Base-by-base conservation (phyloP, 2,888 invertebrate genomes). In the Apamea epomidion region DNA sequence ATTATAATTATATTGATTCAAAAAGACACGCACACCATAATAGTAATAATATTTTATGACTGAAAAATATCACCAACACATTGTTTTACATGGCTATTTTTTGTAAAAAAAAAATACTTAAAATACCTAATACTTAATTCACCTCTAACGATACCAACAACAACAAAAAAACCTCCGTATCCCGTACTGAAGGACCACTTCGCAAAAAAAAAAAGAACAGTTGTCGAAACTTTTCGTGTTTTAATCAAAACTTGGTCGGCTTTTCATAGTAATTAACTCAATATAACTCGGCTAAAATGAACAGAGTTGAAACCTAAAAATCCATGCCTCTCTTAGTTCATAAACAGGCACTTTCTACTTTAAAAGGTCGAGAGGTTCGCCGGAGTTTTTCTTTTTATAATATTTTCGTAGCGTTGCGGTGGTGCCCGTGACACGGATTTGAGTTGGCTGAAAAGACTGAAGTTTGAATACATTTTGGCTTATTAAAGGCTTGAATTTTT, bases 191-290 rank as follows among this genome's bases (percentile, higher is more conserved):
- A 87, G 69, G 70, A 87, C 73, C 75, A 67, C 37, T 73, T 60
- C 25, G 7, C 18, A 62, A 72, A 25, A 73, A 78, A 73, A 78
- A 62, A 67, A 84, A 42, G 18, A 48, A 65, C 12, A 0, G 14
- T 18, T 32, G 58, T n/a, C 18, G 29, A 67, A 77, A 85, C 68
- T 81, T 81, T 45, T 18, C 37, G 1, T 62, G 62, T 51, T 88
- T 88, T 85, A 86, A 86, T 86, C 85, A 85, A 85, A 86, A 88
- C 75, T 86, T 88, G 67, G 32, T 32, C 54, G 62, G 70, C 88
- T 85, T 77, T 85, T 88, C 45, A 81, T 78, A 69, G 79, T 88
- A 89, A 88, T 86, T 81, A 89, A 88, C 84, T 78, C 75, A 62
- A 69, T 69, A 76, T 70, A 80, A 79, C 78, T 76, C 65, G 58